A percentile compares a stretch with the other conserved stretches of the same genome.
Evolutionary conservation across 53 echinoderm and acorn worm genomes (phyloP).

Genomic region (Arbacia lixula): DNA sequence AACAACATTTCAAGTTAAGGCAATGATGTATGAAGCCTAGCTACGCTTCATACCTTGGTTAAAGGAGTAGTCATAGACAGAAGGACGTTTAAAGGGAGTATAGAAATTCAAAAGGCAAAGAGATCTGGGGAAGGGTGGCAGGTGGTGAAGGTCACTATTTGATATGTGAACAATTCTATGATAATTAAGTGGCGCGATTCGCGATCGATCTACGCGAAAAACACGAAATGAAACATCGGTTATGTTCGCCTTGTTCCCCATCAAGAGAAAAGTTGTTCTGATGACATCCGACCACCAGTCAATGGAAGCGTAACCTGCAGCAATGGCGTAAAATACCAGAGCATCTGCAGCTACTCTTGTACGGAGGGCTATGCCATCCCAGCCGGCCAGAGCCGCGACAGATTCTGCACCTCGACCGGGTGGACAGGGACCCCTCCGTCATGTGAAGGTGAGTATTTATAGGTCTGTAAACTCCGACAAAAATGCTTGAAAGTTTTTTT

Average conservation of each 20-base stretch:
- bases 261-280: neutral
- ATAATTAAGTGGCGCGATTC: too few relatives aligned
- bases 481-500: too few relatives aligned
- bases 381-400: neutral
- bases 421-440: conserved; percentile 68
- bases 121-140: neutral
- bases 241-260: too few relatives aligned
- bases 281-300: neutral
- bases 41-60: too few relatives aligned
- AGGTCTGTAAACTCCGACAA: too few relatives aligned
- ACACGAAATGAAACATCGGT: too few relatives aligned
- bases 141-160: conserved; percentile 4
- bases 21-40: too few relatives aligned
- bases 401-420: conserved; percentile 16
- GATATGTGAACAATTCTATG: too few relatives aligned
- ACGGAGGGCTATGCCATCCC: conserved; percentile 4
- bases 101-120: conserved; percentile 24
- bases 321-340: conserved; percentile 8
- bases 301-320: conserved; percentile 13
- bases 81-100: too few relatives aligned
- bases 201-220: too few relatives aligned
- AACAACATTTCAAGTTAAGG: too few relatives aligned
- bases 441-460: conserved; percentile 67
- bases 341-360: conserved; percentile 24
- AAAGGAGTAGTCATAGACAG: too few relatives aligned